Conservation (phyloP, 2,797 vertebrate species). For the Huso huso region DNA sequence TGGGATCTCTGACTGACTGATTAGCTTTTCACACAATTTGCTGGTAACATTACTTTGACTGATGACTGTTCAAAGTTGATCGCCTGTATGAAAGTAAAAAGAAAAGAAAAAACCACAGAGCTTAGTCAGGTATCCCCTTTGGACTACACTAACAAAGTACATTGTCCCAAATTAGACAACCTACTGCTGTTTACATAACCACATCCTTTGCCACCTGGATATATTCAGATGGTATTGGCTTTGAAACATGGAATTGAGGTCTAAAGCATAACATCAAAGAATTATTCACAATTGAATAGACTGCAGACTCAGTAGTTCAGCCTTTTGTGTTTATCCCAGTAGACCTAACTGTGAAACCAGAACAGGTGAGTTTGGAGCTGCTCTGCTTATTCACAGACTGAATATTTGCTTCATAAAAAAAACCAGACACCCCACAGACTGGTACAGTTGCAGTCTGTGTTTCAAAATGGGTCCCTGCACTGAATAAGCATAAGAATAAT, state of each 20-base stretch:
- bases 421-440: not conserved
- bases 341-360: not conserved
- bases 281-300: not conserved
- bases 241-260: not conserved
- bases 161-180: slow-evolving; percentile 1
- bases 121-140: not conserved
- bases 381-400: not conserved
- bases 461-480: not conserved
- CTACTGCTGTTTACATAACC: not conserved
- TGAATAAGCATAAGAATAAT: too few relatives aligned
- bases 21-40: too few relatives aligned
- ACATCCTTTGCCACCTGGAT: not conserved
- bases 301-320: not conserved
- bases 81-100: not conserved
- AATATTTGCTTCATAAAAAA: not conserved
- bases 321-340: not conserved
- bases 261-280: not conserved
- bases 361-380: not conserved
- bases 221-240: not conserved
- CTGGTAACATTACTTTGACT: not conserved
- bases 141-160: not conserved
- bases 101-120: not conserved
- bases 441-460: not conserved
- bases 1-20: too few relatives aligned
- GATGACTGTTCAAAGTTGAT: not conserved